These are phyloP conservation scores for Pipistrellus nathusii DNA, from an alignment of 2,797 vertebrate genomes.

Conservation along the genomic window DNA sequence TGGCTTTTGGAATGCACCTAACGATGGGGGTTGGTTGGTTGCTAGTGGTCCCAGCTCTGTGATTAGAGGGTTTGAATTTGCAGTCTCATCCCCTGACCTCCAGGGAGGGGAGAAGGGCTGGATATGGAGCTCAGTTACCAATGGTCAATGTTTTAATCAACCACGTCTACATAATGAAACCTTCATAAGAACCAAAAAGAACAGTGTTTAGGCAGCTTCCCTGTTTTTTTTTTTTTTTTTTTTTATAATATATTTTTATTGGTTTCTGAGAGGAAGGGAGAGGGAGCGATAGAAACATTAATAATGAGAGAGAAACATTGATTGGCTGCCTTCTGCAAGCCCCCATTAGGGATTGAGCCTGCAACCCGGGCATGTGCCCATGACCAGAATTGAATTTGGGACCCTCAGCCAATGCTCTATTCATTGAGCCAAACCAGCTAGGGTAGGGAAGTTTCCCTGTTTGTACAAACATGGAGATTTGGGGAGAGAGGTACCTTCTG, in stretches of 20 bases:
- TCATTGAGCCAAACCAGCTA: no score
- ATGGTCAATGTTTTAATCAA: background rate
- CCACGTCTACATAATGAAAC: background rate
- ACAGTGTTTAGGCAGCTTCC: background rate
- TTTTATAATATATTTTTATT: no score
- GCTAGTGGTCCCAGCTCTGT: background rate
- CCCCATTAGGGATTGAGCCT: no score
- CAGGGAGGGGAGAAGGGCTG: background rate
- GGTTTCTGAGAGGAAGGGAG: no score
- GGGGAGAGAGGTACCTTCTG: background rate
- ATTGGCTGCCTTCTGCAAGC: no score
- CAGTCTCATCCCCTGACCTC: background rate
- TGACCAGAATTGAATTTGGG: no score
- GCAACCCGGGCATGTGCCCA: no score
- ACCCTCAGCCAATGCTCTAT: no score
- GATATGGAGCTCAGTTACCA: background rate
- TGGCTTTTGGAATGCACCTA: slow-evolving; percentile 4
- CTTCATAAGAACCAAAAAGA: background rate
- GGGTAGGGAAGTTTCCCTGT: background rate
- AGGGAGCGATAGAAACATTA: no score
- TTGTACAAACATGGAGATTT: background rate
- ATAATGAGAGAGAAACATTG: no score
- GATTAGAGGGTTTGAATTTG: background rate
- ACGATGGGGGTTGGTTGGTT: background rate
- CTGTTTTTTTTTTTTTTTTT: no score